phyloP scores from a whole-genome alignment of 2,888 invertebrate genomes.

The Thelaira solivaga region DNA sequence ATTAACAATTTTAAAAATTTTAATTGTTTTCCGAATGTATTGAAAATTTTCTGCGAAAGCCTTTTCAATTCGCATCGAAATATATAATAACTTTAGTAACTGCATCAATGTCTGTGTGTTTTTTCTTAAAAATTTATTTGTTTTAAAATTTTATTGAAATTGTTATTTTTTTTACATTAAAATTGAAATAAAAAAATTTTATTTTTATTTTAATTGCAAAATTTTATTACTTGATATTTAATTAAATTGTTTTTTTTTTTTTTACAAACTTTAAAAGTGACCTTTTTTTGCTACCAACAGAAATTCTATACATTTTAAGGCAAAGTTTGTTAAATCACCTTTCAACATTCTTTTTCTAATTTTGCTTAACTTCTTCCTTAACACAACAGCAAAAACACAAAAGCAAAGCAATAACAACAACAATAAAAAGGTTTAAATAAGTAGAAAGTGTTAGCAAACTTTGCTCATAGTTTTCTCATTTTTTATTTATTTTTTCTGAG shows the following conservation, averaged over 20 bases:
- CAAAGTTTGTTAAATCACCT: conserved; percentile 40
- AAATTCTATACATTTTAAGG: conserved; percentile 12
- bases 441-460: conserved; percentile 18
- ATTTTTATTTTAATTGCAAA: too few relatives aligned
- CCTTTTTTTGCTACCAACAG: conserved; percentile 10
- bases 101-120: too few relatives aligned
- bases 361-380: neutral
- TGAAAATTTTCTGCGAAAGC: too few relatives aligned
- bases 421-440: neutral
- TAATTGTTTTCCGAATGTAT: too few relatives aligned
- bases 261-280: conserved; percentile 29
- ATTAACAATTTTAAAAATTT: too few relatives aligned
- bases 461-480: neutral
- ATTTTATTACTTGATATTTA: conserved; percentile 36
- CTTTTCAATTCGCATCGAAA: too few relatives aligned
- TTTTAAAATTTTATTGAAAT: too few relatives aligned
- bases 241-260: too few relatives aligned
- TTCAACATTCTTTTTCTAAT: neutral
- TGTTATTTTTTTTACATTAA: neutral
- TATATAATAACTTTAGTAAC: too few relatives aligned
- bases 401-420: neutral
- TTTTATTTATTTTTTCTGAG: too few relatives aligned
- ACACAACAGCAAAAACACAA: too few relatives aligned
- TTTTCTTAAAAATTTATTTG: too few relatives aligned
- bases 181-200: neutral